Percentiles rank a stretch among this genome's conserved stretches.
Evolutionary conservation across 2,888 invertebrate genomes (phyloP).

Genomic region (Koerneria pararmatus): DNA sequence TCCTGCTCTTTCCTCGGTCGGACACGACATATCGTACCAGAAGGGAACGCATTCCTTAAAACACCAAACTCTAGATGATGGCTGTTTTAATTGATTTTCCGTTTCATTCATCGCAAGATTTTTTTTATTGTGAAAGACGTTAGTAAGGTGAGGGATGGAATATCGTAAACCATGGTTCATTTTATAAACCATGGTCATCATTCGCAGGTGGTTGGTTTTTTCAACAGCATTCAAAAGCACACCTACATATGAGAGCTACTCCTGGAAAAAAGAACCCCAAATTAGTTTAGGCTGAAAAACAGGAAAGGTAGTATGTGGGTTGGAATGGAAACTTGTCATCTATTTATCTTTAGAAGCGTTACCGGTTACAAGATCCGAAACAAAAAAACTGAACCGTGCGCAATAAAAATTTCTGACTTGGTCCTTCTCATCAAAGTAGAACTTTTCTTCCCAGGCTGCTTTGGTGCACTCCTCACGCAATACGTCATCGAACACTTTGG

Average conservation of each 20-base stretch:
- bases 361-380: neutral
- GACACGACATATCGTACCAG: constrained; percentile 54
- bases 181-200: too few relatives aligned
- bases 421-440: constrained; percentile 34
- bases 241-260: too few relatives aligned
- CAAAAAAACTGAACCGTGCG: neutral
- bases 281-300: too few relatives aligned
- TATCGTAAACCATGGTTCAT: too few relatives aligned
- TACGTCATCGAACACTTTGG: too few relatives aligned
- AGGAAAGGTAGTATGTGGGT: too few relatives aligned
- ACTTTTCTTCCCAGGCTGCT: constrained; percentile 37
- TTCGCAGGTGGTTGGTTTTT: too few relatives aligned
- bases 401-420: constrained; percentile 16
- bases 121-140: too few relatives aligned
- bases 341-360: neutral
- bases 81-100: neutral
- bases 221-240: too few relatives aligned
- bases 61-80: neutral
- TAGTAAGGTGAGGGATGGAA: too few relatives aligned
- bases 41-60: constrained; percentile 49
- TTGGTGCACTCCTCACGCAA: constrained; percentile 36
- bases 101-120: neutral
- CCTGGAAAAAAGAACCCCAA: too few relatives aligned
- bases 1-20: constrained; percentile 29
- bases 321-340: neutral